Percentiles rank a stretch among this genome's conserved stretches.
Evolutionary conservation across 2,797 vertebrate species (phyloP).

Genomic region (Perdix hodgsoniae): DNA sequence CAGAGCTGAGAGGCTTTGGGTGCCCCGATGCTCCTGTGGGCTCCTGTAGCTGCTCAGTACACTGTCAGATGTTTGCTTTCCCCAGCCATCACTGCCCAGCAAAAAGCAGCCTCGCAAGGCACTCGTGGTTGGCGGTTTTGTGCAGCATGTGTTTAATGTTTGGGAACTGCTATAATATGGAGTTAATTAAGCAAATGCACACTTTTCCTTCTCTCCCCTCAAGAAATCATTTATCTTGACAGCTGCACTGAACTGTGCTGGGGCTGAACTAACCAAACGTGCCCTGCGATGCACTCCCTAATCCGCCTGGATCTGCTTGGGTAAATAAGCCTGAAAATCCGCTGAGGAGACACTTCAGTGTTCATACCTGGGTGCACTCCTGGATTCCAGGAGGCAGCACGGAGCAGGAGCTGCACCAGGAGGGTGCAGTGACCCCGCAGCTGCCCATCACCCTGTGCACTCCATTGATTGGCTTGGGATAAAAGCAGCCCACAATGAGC

Average conservation of each 20-base stretch:
- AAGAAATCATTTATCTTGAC: conserved; percentile 40
- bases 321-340: conserved; percentile 58
- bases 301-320: conserved; percentile 39
- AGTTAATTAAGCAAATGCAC: conserved; percentile 29
- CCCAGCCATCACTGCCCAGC: neutral
- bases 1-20: neutral
- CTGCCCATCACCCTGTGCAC: neutral
- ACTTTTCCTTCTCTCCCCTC: neutral
- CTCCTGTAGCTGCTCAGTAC: neutral
- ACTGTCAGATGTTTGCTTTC: neutral
- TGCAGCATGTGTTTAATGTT: neutral
- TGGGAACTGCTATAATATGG: neutral
- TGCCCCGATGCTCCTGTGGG: neutral
- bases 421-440: neutral
- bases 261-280: conserved; percentile 32
- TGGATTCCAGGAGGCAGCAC: neutral
- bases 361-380: neutral
- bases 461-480: neutral
- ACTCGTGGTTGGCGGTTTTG: neutral
- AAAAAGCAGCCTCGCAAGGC: neutral
- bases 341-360: conserved; percentile 29
- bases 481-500: neutral
- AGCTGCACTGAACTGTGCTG: conserved; percentile 22
- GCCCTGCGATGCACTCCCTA: conserved; percentile 13
- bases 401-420: neutral